Conservation (phyloP, 2,113 vertebrate genomes). For the Erythrocercus mccallii region DNA sequence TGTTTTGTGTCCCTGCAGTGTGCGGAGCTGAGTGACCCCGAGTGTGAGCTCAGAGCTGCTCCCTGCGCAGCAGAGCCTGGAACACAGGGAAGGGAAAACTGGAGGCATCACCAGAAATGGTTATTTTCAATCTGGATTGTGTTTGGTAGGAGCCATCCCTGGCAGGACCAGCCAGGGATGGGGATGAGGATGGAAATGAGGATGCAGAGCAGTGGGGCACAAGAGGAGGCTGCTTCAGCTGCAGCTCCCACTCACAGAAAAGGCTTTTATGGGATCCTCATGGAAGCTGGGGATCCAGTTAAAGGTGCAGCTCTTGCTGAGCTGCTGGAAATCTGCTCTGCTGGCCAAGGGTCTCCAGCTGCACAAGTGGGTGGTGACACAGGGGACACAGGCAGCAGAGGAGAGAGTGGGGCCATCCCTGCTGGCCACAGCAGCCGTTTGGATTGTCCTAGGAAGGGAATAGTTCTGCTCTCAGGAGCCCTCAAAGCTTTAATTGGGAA, state of each 20-base stretch:
- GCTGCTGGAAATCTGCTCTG: neutral
- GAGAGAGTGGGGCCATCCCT: neutral
- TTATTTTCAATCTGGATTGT: accelerated
- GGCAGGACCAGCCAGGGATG: neutral
- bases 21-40: neutral
- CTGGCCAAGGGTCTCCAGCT: neutral
- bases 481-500: neutral
- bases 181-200: neutral
- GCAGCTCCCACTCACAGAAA: neutral
- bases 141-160: neutral
- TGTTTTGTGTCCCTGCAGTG: too few relatives aligned
- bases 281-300: neutral
- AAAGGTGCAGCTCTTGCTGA: neutral
- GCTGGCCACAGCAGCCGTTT: neutral
- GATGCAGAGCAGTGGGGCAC: neutral
- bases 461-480: neutral
- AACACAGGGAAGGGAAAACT: neutral
- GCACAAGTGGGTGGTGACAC: neutral
- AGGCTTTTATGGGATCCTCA: accelerated
- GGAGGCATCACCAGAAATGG: neutral
- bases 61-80: neutral
- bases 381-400: neutral
- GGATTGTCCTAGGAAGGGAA: neutral
- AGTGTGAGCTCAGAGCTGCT: neutral
- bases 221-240: neutral